phyloP scores from a whole-genome alignment of 1,140 invertebrate genomes.

The Drosophila pruinosa region DNA sequence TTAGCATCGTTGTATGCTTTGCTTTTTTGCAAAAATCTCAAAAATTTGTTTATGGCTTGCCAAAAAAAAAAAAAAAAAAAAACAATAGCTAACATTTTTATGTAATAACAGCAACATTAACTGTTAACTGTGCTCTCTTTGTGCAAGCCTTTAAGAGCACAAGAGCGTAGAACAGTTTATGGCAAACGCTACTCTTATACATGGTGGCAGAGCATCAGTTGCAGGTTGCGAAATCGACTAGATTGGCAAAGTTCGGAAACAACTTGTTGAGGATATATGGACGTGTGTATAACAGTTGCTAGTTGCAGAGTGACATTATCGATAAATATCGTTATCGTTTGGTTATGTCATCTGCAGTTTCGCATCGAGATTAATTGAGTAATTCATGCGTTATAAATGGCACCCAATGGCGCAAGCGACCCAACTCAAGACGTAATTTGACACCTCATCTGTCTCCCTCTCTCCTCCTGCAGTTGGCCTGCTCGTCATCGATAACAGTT shows the following conservation, averaged over 20 bases:
- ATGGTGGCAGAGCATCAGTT: not conserved
- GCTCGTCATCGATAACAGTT: constrained; percentile 56
- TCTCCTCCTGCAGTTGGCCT: constrained; percentile 7
- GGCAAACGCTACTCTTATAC: constrained; percentile 21
- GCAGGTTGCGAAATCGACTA: constrained; percentile 48
- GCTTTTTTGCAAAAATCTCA: no score
- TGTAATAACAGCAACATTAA: constrained; percentile 8
- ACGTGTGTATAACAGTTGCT: not conserved
- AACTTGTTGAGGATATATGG: constrained; percentile 54
- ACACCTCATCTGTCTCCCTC: constrained; percentile 34
- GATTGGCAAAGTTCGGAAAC: constrained; percentile 47
- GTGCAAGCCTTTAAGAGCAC: constrained; percentile 6
- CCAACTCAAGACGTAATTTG: constrained; percentile 51
- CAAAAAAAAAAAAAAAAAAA: no score
- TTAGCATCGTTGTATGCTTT: not conserved
- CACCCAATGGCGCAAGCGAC: constrained; percentile 15
- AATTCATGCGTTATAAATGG: constrained; percentile 13
- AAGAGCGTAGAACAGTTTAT: constrained; percentile 27
- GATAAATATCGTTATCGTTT: not conserved
- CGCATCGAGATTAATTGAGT: constrained; percentile 11
- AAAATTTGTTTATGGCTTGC: not conserved
- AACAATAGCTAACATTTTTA: not conserved
- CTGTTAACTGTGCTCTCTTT: constrained; percentile 3
- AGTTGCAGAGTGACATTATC: not conserved
- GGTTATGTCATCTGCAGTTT: constrained; percentile 3